Evolutionary conservation across 1,140 invertebrate species (phyloP).

Genomic region (Nasonia giraulti): DNA sequence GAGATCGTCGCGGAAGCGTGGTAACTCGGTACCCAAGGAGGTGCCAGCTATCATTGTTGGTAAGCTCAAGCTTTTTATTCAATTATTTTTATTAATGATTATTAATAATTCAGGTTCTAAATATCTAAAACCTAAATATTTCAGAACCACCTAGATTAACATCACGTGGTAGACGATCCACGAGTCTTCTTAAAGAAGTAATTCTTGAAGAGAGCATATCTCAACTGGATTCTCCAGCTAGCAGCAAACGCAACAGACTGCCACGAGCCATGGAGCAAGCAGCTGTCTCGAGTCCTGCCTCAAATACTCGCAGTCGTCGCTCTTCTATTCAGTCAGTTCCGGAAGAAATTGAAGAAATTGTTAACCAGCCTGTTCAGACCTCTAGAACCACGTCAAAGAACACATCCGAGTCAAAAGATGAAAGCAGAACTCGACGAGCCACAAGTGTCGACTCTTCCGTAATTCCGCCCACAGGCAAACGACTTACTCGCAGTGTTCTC

Average conservation of each 20-base stretch:
- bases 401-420: constrained; percentile 26
- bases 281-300: constrained; percentile 48
- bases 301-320: constrained; percentile 58
- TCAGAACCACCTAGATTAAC: constrained; percentile 5
- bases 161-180: constrained; percentile 42
- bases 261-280: constrained; percentile 1
- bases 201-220: constrained; percentile 53
- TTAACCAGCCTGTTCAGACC: constrained; percentile 43
- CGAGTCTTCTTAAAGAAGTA: constrained; percentile 56
- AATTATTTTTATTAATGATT: neutral
- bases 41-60: neutral
- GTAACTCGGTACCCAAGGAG: constrained; percentile 62
- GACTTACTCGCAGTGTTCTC: constrained; percentile 49
- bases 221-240: neutral
- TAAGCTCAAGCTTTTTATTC: neutral
- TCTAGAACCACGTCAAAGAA: constrained; percentile 39
- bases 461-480: constrained; percentile 37
- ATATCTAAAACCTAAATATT: neutral
- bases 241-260: neutral
- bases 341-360: constrained; percentile 62
- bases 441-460: constrained; percentile 59
- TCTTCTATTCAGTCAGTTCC: constrained; percentile 62
- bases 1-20: constrained; percentile 50
- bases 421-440: constrained; percentile 59
- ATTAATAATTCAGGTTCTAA: neutral